phyloP scores from a whole-genome alignment of 2,113 vertebrate genomes.

The Excalfactoria chinensis region DNA sequence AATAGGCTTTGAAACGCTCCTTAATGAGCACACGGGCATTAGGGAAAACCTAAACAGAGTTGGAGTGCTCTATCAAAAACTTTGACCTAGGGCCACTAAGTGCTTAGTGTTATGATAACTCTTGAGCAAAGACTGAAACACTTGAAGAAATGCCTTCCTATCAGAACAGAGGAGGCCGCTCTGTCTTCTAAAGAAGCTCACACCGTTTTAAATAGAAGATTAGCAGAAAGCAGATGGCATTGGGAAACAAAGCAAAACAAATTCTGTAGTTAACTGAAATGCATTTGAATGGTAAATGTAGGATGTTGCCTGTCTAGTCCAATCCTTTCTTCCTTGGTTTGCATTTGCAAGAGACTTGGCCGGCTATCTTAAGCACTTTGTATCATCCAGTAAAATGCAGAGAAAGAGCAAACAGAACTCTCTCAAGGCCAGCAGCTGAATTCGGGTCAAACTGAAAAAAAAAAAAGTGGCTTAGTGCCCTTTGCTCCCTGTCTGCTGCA shows the following conservation, averaged over 20 bases:
- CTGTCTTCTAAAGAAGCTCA: background rate
- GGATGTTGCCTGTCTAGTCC: background rate
- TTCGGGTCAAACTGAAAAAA: constrained; percentile 37
- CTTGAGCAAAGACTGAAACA: background rate
- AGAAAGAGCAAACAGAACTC: constrained; percentile 8
- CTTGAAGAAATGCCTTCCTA: background rate
- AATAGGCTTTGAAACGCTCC: background rate
- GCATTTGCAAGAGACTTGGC: background rate
- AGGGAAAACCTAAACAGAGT: constrained; percentile 2
- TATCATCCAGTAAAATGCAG: background rate
- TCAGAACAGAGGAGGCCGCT: background rate
- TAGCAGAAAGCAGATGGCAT: background rate
- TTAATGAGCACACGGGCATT: background rate
- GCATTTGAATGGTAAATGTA: background rate
- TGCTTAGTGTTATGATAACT: background rate
- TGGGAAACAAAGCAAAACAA: constrained; percentile 15
- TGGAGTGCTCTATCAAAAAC: background rate
- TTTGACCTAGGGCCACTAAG: constrained; percentile 8
- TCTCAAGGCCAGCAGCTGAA: constrained; percentile 17
- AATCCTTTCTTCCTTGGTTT: background rate
- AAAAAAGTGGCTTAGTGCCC: background rate
- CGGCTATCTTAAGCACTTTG: constrained; percentile 22
- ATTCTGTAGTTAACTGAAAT: background rate
- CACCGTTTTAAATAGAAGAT: background rate
- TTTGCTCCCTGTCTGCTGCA: background rate